These are phyloP conservation scores for Lithophane leautieri DNA, from an alignment of 2,888 invertebrate genomes.

Conservation along the genomic window DNA sequence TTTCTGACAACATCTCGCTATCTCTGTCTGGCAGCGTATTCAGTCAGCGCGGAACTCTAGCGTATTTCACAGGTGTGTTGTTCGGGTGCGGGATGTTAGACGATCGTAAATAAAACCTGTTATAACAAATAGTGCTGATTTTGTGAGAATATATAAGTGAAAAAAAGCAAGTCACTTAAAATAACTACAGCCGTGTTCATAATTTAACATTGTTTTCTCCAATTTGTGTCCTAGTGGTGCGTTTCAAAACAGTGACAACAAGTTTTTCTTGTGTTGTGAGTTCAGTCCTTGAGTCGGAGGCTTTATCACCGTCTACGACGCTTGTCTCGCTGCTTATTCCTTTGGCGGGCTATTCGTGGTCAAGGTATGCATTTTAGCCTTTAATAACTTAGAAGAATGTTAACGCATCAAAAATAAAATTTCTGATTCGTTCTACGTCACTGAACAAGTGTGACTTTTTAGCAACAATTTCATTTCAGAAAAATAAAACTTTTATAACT, in stretches of 20 bases:
- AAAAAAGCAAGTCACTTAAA: conserved; percentile 27
- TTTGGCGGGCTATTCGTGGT: conserved; percentile 78
- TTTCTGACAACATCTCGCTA: conserved; percentile 79
- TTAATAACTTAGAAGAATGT: neutral
- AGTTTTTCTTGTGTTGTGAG: conserved; percentile 85
- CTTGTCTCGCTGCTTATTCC: conserved; percentile 76
- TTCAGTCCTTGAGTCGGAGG: conserved; percentile 87
- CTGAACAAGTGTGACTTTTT: conserved; percentile 38
- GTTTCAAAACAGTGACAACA: conserved; percentile 86
- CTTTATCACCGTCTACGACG: conserved; percentile 78
- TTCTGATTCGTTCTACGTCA: conserved; percentile 54
- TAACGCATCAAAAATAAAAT: conserved; percentile 9
- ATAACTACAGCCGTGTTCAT: conserved; percentile 45
- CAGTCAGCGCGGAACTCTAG: conserved; percentile 86
- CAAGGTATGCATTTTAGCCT: conserved; percentile 75
- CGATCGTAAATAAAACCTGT: conserved; percentile 84
- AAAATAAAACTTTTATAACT: neutral
- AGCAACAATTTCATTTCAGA: conserved; percentile 17
- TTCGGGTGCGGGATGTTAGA: conserved; percentile 68
- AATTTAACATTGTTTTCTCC: conserved; percentile 53
- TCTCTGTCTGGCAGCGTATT: conserved; percentile 83
- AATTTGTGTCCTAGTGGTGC: conserved; percentile 73
- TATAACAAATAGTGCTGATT: conserved; percentile 68
- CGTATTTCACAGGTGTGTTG: conserved; percentile 82
- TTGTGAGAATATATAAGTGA: conserved; percentile 47